These are phyloP conservation scores for Tragelaphus buxtoni DNA, from an alignment of 2,113 vertebrate species.

Conservation along the genomic window DNA sequence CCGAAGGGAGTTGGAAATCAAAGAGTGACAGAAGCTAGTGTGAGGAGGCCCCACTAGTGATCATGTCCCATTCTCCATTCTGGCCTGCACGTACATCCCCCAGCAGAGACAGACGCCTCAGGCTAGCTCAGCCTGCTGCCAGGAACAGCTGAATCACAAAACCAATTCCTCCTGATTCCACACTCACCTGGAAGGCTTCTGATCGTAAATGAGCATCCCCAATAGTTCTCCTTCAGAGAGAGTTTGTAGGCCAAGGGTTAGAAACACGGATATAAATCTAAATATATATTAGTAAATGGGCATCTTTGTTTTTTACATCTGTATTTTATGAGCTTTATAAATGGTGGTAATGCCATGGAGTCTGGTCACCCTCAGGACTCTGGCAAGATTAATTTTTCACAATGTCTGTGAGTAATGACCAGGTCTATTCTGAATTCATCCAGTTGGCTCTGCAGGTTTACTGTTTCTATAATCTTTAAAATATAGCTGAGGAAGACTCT, in stretches of 20 bases:
- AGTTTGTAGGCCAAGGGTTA: not conserved
- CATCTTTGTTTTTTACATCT: not conserved
- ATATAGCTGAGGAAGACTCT: not conserved
- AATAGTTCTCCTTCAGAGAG: not conserved
- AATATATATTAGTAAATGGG: not conserved
- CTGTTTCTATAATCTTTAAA: not conserved
- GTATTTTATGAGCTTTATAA: not conserved
- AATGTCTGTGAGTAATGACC: not conserved
- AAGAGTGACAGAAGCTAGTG: not conserved
- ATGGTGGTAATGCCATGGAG: not conserved
- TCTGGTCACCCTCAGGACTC: not conserved
- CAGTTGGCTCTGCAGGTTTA: not conserved
- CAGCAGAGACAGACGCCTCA: not conserved
- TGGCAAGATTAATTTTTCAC: not conserved
- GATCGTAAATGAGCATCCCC: not conserved
- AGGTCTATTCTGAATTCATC: not conserved
- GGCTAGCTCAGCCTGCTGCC: not conserved
- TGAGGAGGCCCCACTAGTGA: not conserved
- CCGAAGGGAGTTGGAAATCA: not conserved
- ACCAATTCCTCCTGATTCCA: not conserved
- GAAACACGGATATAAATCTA: not conserved
- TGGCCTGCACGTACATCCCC: not conserved
- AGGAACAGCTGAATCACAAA: not conserved
- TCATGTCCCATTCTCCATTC: not conserved
- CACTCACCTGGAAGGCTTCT: not conserved